Percentiles rank a stretch among this genome's conserved stretches.
These are phyloP conservation scores for Tautogolabrus adspersus DNA, from an alignment of 2,113 vertebrate species.

Conservation along the genomic window DNA sequence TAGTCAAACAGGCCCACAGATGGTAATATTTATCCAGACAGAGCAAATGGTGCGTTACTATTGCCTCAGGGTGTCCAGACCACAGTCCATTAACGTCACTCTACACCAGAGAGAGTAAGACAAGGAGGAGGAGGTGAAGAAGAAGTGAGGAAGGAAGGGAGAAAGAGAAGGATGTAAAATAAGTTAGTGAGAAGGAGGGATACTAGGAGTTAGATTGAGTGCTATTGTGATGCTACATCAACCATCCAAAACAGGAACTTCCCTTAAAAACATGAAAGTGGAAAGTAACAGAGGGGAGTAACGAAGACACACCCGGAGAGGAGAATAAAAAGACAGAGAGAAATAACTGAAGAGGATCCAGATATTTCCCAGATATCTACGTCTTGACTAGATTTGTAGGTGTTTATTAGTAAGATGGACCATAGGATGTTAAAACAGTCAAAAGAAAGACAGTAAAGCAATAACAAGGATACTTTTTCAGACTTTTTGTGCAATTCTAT, in stretches of 20 bases:
- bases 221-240: conserved; percentile 26
- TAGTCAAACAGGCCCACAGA: conserved; percentile 20
- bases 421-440: background rate
- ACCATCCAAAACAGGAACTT: conserved; percentile 2
- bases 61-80: conserved; percentile 40
- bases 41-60: conserved; percentile 50
- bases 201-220: background rate
- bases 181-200: background rate
- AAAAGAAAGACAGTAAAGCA: background rate
- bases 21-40: conserved; percentile 58
- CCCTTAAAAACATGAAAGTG: background rate
- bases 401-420: background rate
- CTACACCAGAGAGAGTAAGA: conserved; percentile 6
- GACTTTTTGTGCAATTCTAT: background rate
- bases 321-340: background rate
- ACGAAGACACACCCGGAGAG: background rate
- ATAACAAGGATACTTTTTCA: background rate
- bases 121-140: background rate
- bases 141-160: background rate
- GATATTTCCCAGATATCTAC: background rate
- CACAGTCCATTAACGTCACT: conserved; percentile 37
- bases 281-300: background rate
- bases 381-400: background rate
- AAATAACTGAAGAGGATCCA: background rate
- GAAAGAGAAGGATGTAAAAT: background rate